Evolutionary conservation across 2,888 invertebrate genomes (phyloP), one percentile per base, ranked within the genome.

Genomic region (Chrysopilus asiliformis): DNA sequence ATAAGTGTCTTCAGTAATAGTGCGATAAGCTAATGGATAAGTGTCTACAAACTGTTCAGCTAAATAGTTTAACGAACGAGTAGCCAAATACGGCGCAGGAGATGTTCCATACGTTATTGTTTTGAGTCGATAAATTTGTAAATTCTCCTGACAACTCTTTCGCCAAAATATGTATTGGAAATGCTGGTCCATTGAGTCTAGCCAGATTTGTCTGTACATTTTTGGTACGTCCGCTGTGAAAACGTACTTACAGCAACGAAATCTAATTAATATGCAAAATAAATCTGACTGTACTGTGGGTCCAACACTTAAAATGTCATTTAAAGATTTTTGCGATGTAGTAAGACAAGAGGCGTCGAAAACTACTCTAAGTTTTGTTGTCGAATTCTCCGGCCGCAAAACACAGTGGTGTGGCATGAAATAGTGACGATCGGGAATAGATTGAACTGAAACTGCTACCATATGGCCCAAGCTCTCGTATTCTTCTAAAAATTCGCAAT

Each of bases 131-230:
- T 29, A 29, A 16, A 15, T 14, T 29, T 8, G 14, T 4, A 29
- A 15, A 4, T 15, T 13, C 6, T 29, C 29, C 13, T 14, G 3
- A 6, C 9, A 15, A 4, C 4, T 14, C 9, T 5, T 14, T 3
- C 29, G 29, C 29, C 29, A 29, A 6, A 29, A 14, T 6, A 29
- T 29, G 14, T 16, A 9, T 29, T 29, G 29, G 16, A 13, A 29
- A 3, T 29, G 15, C 4, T 14, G 14, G 29, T 29, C 13, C 13
- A 10, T 29, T 29, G 29, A n/a, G 16, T 29, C 14, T 4, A 29
- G 15, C 16, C 9, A 3, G 10, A 29, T 29, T 14, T 12, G 29
- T 14, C 4, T 14, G 16, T 12, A 29, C 29, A 29, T 29, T 29
- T 29, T 10, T 13, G 10, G 15, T 4, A 29, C 16, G 13, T 29